These are phyloP conservation scores for Dinocampus coccinellae DNA, from an alignment of 2,888 invertebrate genomes.

Conservation along the genomic window DNA sequence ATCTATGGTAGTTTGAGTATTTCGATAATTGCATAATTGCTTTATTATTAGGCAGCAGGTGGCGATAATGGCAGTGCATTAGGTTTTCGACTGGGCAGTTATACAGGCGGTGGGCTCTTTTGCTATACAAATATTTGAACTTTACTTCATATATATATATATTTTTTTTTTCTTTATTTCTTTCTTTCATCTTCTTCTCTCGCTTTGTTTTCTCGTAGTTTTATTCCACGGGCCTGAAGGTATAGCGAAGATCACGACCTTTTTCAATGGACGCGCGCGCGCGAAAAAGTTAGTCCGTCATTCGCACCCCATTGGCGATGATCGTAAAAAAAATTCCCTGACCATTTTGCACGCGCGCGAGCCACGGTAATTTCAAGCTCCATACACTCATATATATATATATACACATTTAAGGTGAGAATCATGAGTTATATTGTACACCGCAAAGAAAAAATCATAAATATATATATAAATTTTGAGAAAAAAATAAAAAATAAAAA, in stretches of 20 bases:
- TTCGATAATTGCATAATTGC: conserved; percentile 62
- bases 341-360: background rate
- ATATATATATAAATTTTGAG: too few species aligned
- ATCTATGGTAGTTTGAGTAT: conserved; percentile 42
- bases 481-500: background rate
- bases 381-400: background rate
- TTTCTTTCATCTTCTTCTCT: background rate
- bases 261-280: background rate
- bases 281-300: background rate
- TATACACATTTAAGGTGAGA: background rate
- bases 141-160: conserved; percentile 26
- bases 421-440: background rate
- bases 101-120: conserved; percentile 38
- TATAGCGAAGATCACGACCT: background rate
- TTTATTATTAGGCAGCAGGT: conserved; percentile 59
- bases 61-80: conserved; percentile 51
- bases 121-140: conserved; percentile 57
- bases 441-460: background rate
- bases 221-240: background rate
- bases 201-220: background rate
- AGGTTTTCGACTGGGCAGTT: conserved; percentile 27
- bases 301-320: conserved; percentile 1
- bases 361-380: conserved; percentile 1
- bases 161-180: conserved; percentile 13
- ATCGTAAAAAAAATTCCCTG: background rate